A percentile compares a stretch with the other conserved stretches of the same genome.
Evolutionary conservation across 2,797 vertebrate species (phyloP).

Genomic region (Sebastes aleutianus): DNA sequence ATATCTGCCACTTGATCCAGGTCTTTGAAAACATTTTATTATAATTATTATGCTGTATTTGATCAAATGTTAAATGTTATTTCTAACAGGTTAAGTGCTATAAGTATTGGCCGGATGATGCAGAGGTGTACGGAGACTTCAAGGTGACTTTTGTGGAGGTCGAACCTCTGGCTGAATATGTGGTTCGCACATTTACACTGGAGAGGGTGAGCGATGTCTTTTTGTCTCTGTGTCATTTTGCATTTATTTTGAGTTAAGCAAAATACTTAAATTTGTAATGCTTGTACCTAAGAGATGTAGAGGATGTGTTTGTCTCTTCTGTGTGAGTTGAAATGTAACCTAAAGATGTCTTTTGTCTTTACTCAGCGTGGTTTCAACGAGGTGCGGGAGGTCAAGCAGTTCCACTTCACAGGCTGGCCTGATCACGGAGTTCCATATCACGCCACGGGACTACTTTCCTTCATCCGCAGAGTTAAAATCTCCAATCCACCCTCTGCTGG

Average conservation of each 20-base stretch:
- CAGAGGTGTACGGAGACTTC: conserved; percentile 97
- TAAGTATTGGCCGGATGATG: conserved; percentile 99
- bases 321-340: neutral
- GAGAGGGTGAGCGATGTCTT: conserved; percentile 87
- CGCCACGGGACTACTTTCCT: conserved; percentile 97
- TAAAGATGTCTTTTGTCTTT: conserved; percentile 4
- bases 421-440: conserved; percentile 99
- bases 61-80: neutral
- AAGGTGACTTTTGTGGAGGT: conserved; percentile 98
- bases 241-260: neutral
- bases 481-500: conserved; percentile 97
- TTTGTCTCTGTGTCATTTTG: neutral
- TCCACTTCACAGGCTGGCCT: conserved; percentile 99
- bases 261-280: neutral
- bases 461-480: conserved; percentile 96
- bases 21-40: neutral
- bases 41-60: neutral
- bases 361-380: conserved; percentile 95
- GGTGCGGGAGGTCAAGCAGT: conserved; percentile 98
- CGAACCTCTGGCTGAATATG: conserved; percentile 97
- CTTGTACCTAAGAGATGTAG: neutral
- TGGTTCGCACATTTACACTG: conserved; percentile 98
- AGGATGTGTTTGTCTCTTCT: neutral
- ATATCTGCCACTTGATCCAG: neutral
- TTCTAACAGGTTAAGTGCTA: conserved; percentile 94